Evolutionary conservation across 2,113 vertebrate genomes (phyloP), one percentile per base, ranked within the genome.

Genomic region (Catharus minimus): DNA sequence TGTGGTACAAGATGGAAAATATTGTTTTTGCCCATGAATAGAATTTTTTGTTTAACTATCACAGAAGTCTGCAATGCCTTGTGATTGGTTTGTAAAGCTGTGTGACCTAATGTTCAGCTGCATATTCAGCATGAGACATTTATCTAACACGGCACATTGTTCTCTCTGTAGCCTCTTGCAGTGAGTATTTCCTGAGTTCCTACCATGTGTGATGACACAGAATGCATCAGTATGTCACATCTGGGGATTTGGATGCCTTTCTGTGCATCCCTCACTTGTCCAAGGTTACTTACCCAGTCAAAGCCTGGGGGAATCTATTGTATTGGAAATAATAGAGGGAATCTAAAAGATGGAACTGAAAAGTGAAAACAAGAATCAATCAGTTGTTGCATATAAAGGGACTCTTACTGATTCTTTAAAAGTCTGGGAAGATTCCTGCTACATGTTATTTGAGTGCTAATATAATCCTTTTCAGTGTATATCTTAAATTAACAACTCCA

Each of bases 91-190:
- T 61, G 55, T 67, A 66, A 88, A 86, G 39, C 80, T 78, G 58
- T 19, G 76, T 96, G 95, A 96, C 32, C 73, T 96, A 94, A 97
- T 76, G 33, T 81, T 97, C 96, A 97, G 95, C 95, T 97, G 91
- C 60, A 33, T 88, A 33, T 84, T 83, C 91, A 57, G 49, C 27
- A n/a, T 52, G 57, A 92, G 75, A 66, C 65, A 19, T 82, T 93
- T 66, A 43, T 93, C 81, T 89, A 79, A 94, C 60, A 47, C 47
- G 5, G 52, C 20, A n/a, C 84, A 88, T 66, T 96, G 89, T 96
- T 95, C 82, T 75, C 64, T 84, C 58, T 68, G 41, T 66, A 71
- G 77, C n/a, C 30, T 77, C 36, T 82, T 78, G 47, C 58, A 90
- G 53, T 38, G 58, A 76, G 55, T 60, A 8, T 88, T 89, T 73